Percentiles rank a stretch among this genome's conserved stretches.
phyloP scores from a whole-genome alignment of 2,797 vertebrate species.

The Hydrocynus forskahlii region DNA sequence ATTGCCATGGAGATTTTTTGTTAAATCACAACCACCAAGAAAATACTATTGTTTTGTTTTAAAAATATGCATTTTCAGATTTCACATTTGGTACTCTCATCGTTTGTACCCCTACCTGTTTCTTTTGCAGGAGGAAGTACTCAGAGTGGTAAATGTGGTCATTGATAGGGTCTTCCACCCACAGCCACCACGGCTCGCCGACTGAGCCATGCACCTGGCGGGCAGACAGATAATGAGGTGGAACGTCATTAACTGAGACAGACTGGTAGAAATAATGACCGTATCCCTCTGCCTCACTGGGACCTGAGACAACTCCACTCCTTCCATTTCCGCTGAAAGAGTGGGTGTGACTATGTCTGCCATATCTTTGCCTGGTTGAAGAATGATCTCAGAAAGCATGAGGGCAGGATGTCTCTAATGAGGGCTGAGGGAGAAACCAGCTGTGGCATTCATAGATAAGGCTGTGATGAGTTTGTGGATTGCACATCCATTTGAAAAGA shows the following conservation, averaged over 20 bases:
- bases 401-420: conserved; percentile 5
- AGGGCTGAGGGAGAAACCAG: conserved; percentile 11
- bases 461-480: conserved; percentile 42
- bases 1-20: no score
- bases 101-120: conserved; percentile 83
- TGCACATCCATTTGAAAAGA: conserved; percentile 30
- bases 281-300: background rate
- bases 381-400: background rate
- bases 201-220: conserved; percentile 89
- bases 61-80: background rate
- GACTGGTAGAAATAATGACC: background rate
- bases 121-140: conserved; percentile 95
- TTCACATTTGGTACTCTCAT: background rate
- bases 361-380: background rate
- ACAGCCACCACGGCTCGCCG: conserved; percentile 98
- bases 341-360: background rate
- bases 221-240: conserved; percentile 15
- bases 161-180: conserved; percentile 97
- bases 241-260: background rate
- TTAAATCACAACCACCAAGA: no score
- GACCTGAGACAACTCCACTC: background rate
- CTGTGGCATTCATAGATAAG: conserved; percentile 1
- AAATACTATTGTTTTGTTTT: background rate
- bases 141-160: conserved; percentile 99
- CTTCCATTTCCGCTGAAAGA: conserved; percentile 6